Percentiles rank a stretch among this genome's conserved stretches.
Evolutionary conservation across 2,888 invertebrate species (phyloP).

Genomic region (Monopis laevigella): DNA sequence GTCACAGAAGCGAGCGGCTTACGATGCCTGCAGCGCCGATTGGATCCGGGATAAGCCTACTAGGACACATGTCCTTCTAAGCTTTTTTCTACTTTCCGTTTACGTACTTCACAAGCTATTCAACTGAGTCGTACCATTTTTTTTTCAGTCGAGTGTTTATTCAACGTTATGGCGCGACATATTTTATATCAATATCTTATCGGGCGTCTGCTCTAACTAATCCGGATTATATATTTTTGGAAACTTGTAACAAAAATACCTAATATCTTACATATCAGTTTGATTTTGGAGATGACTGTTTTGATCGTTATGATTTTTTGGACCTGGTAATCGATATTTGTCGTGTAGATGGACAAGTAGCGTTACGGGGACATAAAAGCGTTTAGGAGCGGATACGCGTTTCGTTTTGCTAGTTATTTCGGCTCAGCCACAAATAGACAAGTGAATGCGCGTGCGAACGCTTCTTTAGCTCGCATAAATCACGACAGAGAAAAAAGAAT

Average conservation of each 20-base stretch:
- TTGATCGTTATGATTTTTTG: too few species aligned
- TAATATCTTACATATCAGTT: slow-evolving; percentile 1
- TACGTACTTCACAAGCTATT: not conserved
- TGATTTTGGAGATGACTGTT: not conserved
- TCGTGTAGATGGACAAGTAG: slow-evolving; percentile 4
- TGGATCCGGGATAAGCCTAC: slow-evolving; percentile 14
- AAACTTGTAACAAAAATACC: slow-evolving; percentile 4
- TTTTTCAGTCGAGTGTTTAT: slow-evolving; percentile 2
- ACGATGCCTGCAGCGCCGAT: slow-evolving; percentile 13
- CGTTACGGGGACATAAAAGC: slow-evolving; percentile 1
- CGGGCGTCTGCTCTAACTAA: slow-evolving; percentile 2
- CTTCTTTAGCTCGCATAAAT: slow-evolving; percentile 40
- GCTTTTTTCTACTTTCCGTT: slow-evolving; percentile 5
- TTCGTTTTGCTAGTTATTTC: slow-evolving; percentile 48
- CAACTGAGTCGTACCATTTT: slow-evolving; percentile 1
- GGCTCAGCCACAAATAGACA: slow-evolving; percentile 45
- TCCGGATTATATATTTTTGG: slow-evolving; percentile 6
- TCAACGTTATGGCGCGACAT: slow-evolving; percentile 2
- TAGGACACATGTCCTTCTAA: slow-evolving; percentile 14
- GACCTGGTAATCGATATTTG: too few species aligned
- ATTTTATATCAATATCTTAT: slow-evolving; percentile 7
- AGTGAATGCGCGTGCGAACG: slow-evolving; percentile 33
- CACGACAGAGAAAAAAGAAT: slow-evolving; percentile 34
- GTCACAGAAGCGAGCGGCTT: slow-evolving; percentile 18
- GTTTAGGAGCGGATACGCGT: slow-evolving; percentile 38